Base-by-base conservation (phyloP, 2,797 vertebrate species). In the Novumbra hubbsi region DNA sequence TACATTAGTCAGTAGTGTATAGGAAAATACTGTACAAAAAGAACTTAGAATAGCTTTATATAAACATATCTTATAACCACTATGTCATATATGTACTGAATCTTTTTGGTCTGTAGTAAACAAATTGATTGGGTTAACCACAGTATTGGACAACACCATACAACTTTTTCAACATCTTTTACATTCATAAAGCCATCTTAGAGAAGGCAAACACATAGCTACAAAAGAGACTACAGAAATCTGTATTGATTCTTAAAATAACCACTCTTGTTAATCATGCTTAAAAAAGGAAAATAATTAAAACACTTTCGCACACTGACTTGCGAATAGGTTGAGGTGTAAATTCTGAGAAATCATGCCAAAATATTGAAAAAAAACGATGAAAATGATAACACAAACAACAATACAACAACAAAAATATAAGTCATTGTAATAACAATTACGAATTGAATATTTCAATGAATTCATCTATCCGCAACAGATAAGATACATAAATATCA, bases 21-120 rank as follows among this genome's bases (percentile, higher is more conserved):
- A 95, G 95, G 94, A 97, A 97, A 97, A 96, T 96, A 96, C 95
- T 97, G 94, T 97, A 98, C 95, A 97, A 92, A 96, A 96, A 92
- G 73, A 92, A 93, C 88, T 88, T 92, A 94, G 93, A 96, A 93
- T 95, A 93, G 91, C 91, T 96, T 94, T 91, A 93, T 96, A 96
- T 94, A 97, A 97, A 96, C 91, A 94, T 94, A 94, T 92, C 92
- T 95, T 92, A 74, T 93, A 93, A 91, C 89, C 93, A 94, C 91
- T 93, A 92, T 88, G 88, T 87, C 84, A 72, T 90, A 85, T 91
- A 80, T 91, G 85, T 76, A 87, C 83, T 85, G 84, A 89, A 92
- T 93, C 80, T 93, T 96, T 45, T 97, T 96, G 95, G 95, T 96
- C 94, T 95, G 91, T 86, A 94, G 92, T 94, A 95, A 95, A 96